Base-by-base conservation (phyloP, 2,888 invertebrate species). In the Dascillus cervinus region DNA sequence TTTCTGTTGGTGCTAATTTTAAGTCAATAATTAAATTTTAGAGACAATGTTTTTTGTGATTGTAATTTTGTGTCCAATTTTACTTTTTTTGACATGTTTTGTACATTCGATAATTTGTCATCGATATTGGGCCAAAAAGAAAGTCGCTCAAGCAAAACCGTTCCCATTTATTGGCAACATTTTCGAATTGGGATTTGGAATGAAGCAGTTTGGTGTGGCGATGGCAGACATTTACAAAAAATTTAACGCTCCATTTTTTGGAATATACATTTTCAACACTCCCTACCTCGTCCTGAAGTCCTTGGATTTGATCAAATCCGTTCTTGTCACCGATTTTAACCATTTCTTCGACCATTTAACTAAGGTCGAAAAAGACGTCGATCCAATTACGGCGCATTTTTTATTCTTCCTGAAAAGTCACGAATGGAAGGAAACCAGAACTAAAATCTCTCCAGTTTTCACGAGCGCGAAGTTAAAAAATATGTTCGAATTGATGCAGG, bases 371-470 rank as follows among this genome's bases (percentile, higher is more conserved):
- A 55, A 56, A n/a, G 53, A 59, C 22, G 56, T 55, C 35, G 65
- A 65, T 35, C 61, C 60, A 4, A 53, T 64, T 20, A 61, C 61
- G 1, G 59, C 62, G 47, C 57, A 57, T 20, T 58, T 63, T 47
- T 41, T 65, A 8, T 49, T 69, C 27, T 58, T 62, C 2, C 38
- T 68, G 24, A 62, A 58, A 29, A 68, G 65, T 25, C 62, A 65
- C 0, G 60, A 62, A 2, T 73, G 73, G 73, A 67, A 64, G 40
- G 59, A 59, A 21, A 47, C 72, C 10, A 56, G 73, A 11, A 49
- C 61, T 2, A 69, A 69, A 36, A 55, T 72, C 12, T 65, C 68
- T 0, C 71, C 72, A 1, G 66, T 67, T 0, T 64, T 73, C 44
- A 67, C 70, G 2, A 60, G 66, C 1, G 69, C 66, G 11, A 72